Percentiles rank a stretch among this genome's conserved stretches.
These are phyloP conservation scores for Colinus virginianus DNA, from an alignment of 2,113 vertebrate species.

Conservation along the genomic window DNA sequence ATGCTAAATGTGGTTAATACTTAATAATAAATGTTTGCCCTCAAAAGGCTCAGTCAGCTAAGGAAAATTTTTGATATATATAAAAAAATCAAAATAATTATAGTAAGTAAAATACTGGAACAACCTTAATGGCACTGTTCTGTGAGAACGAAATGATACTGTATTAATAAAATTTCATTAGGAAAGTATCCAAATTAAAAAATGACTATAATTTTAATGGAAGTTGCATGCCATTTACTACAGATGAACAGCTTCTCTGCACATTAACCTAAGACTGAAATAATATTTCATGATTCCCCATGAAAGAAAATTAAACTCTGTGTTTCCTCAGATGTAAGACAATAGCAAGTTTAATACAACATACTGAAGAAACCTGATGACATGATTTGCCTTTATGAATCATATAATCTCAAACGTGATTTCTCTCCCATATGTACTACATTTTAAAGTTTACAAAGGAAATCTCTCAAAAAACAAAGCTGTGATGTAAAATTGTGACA, in stretches of 20 bases:
- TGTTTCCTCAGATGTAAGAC: slow-evolving; percentile 37
- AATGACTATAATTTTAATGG: slow-evolving; percentile 49
- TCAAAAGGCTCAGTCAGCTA: slow-evolving; percentile 18
- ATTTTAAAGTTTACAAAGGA: slow-evolving; percentile 50
- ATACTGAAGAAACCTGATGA: slow-evolving; percentile 32
- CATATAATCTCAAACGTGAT: not conserved
- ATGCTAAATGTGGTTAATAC: not conserved
- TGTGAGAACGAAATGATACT: not conserved
- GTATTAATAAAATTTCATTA: slow-evolving; percentile 58
- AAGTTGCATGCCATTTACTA: slow-evolving; percentile 50
- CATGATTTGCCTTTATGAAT: slow-evolving; percentile 19
- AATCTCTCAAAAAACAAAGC: not conserved
- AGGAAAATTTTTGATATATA: not conserved
- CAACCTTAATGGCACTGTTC: not conserved
- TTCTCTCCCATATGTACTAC: slow-evolving; percentile 13
- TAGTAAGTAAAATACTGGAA: not conserved
- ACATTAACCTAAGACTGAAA: slow-evolving; percentile 44
- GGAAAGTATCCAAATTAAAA: slow-evolving; percentile 64
- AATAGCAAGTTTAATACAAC: slow-evolving; percentile 26
- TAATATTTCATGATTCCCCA: slow-evolving; percentile 32
- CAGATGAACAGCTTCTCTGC: slow-evolving; percentile 44
- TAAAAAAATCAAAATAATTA: not conserved
- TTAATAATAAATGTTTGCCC: not conserved
- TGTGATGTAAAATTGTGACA: too few relatives aligned
- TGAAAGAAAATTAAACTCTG: slow-evolving; percentile 38